Base-by-base conservation (phyloP, 2,797 vertebrate genomes). In the Darevskia nairensis region DNA sequence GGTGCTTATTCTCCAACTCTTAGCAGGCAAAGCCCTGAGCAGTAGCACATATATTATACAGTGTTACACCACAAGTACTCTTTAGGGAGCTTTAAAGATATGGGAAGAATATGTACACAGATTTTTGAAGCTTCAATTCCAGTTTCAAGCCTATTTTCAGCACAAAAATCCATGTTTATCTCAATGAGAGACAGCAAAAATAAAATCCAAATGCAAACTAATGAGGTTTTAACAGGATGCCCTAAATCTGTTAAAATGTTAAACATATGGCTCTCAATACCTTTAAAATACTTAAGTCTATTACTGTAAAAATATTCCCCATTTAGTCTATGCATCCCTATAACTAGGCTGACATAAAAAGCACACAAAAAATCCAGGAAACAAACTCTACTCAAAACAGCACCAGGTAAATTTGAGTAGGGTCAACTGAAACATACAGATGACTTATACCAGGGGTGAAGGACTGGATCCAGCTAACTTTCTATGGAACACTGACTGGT, bases 171-270 rank as follows among this genome's bases (percentile, higher is more conserved):
- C 35, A 82, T 74, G 88, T 2, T 79, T 64, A 85, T 88, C 32
- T 88, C 29, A 87, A 13, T 89, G 88, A 86, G 59, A 71, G 23
- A 83, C 88, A 82, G 66, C 82, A 92, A 89, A 77, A 83, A 85
- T 76, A 23, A 89, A 92, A 91, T 87, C 82, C 59, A 92, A 39
- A 81, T 5, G 32, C 50, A 61, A 86, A 35, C 82, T 83, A 87
- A 87, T 83, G 77, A 93, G 82, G 69, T 88, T 91, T 89, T 89
- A 88, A 80, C 55, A 77, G 69, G 76, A 6, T 91, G 9, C 88
- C 59, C n/a, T 93, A 93, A 91, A 91, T 82, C 74, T 91, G 79
- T 76, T 90, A 89, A 91, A 89, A 61, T 69, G 59, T 55, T 89
- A 61, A 88, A 89, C 46, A 46, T 0, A 0, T 55, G 82, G 35